These are phyloP conservation scores for Cuniculus paca DNA, from an alignment of 2,797 vertebrate species.

Conservation along the genomic window DNA sequence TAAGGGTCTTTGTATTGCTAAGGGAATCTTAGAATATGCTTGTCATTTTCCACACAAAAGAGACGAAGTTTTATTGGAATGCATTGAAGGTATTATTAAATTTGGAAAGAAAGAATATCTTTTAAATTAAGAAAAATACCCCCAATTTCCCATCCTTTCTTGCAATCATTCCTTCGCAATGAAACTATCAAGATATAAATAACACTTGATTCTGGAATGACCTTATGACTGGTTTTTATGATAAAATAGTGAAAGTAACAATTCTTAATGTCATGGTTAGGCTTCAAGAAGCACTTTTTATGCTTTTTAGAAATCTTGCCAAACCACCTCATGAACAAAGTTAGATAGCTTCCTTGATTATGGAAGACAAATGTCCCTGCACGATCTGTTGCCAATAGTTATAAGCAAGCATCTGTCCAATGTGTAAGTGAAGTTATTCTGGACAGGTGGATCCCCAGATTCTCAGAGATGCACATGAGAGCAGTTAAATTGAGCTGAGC, in stretches of 20 bases:
- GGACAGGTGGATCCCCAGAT: not conserved
- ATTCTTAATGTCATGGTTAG: not conserved
- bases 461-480: not conserved
- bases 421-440: not conserved
- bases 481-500: not conserved
- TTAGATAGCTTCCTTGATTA: not conserved
- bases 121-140: not conserved
- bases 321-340: not conserved
- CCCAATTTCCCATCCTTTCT: not conserved
- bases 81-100: not conserved
- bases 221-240: not conserved
- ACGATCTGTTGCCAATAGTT: not conserved
- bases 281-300: not conserved
- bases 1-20: not conserved
- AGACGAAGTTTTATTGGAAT: not conserved
- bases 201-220: not conserved
- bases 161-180: not conserved
- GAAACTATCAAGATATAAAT: not conserved
- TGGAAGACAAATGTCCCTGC: not conserved
- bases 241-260: not conserved
- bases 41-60: not conserved
- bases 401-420: not conserved
- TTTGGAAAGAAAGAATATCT: not conserved
- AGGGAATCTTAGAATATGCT: conserved; percentile 7
- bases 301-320: not conserved